Evolutionary conservation across 2,113 vertebrate species (phyloP), one percentile per base, ranked within the genome.

Genomic region (Lepisosteus osseus): DNA sequence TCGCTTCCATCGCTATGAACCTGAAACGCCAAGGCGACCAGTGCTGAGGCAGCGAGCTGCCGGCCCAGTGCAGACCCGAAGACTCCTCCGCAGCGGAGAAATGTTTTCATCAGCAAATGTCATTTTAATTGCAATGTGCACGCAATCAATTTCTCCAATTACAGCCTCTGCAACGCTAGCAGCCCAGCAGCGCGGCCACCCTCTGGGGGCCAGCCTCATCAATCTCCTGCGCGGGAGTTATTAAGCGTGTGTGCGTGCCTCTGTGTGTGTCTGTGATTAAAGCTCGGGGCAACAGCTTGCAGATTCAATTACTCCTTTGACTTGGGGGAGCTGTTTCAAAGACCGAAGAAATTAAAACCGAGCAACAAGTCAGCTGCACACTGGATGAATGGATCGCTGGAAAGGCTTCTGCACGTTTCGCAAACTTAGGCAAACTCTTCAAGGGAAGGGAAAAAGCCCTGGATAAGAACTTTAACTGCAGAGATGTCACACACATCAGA

Each of bases 261-360:
- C 42, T 61, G 67, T 57, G 54, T 55, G 54, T 14, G 45, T 43
- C 41, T 61, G 56, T 8, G 42, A 47, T 51, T 51, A 51, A 51
- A 51, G 47, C 47, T 51, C 29, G 47, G 5, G 47, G 5, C 47
- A 51, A 9, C 47, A 6, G 47, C 47, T 51, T 51, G 5, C 47
- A 51, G 47, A 51, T 51, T 51, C 5, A 51, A 51, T 9, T 51
- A 51, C 47, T 51, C 47, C 9, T 51, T 9, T 70, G 54, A 41
- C 40, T 51, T n/a, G 51, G 70, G 79, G 76, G 76, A 80, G 67
- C 84, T 73, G 77, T 68, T 82, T 69, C 79, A 54, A 77, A 76
- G 62, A 62, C 82, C 86, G 88, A 89, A 90, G 88, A 79, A 91
- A 91, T 85, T 85, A 87, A 90, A 94, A 86, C 68, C 82, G 85